A percentile compares a stretch with the other conserved stretches of the same genome.
Conservation (phyloP, 2,888 invertebrate genomes). For the Charanyca ferruginea region DNA sequence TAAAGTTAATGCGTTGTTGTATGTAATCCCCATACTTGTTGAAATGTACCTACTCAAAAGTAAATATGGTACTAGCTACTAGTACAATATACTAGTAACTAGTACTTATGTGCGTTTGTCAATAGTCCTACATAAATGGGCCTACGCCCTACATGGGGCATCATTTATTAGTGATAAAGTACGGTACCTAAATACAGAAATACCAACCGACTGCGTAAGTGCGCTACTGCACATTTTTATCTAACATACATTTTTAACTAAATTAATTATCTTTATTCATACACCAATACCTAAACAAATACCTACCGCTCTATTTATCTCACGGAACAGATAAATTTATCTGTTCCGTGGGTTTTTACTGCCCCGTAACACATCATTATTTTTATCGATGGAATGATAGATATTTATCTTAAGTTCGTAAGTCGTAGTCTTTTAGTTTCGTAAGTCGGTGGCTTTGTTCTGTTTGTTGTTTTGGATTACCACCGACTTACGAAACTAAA, state of each 20-base stretch:
- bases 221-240: slow-evolving; percentile 5
- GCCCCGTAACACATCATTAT: no score
- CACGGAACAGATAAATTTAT: no score
- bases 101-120: neutral
- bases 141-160: neutral
- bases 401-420: no score
- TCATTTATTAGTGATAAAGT: slow-evolving; percentile 9
- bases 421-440: no score
- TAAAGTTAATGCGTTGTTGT: slow-evolving; percentile 27
- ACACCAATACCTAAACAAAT: no score
- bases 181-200: neutral
- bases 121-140: neutral
- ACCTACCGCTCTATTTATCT: no score
- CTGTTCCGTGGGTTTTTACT: no score
- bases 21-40: slow-evolving; percentile 28
- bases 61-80: neutral
- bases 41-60: neutral
- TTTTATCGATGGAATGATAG: no score
- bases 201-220: slow-evolving; percentile 22
- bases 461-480: no score
- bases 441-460: no score
- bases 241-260: slow-evolving; percentile 47
- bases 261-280: no score
- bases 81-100: neutral
- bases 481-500: no score